phyloP scores from a whole-genome alignment of 2,888 invertebrate species.

The Kryphioiulus occultus region DNA sequence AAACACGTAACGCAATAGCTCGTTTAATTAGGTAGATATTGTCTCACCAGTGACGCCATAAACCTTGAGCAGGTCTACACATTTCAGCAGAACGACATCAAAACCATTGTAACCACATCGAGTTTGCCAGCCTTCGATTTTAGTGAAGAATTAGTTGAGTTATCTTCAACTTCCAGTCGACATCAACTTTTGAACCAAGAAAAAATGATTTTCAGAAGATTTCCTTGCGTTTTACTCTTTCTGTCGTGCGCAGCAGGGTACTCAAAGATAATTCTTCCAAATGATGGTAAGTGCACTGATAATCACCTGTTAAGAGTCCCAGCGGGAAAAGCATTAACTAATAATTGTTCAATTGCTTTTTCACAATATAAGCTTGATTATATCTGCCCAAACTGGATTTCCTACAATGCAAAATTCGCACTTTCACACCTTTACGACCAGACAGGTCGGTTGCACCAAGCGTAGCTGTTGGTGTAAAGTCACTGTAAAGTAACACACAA shows the following conservation, averaged over 20 bases:
- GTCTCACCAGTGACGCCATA: slow-evolving; percentile 2
- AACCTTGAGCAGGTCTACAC: neutral
- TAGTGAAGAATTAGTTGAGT: neutral
- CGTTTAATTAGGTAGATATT: neutral
- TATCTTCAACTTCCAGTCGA: neutral
- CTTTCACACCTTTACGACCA: neutral
- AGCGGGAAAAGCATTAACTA: neutral
- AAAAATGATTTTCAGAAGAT: neutral
- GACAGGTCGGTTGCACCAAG: too few relatives aligned
- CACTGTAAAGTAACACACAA: too few relatives aligned
- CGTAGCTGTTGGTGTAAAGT: too few relatives aligned
- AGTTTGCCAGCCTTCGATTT: neutral
- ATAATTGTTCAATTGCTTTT: too few relatives aligned
- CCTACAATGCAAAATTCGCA: neutral
- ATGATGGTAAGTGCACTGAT: neutral
- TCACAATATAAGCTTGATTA: neutral
- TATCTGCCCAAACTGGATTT: neutral
- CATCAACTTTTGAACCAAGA: neutral
- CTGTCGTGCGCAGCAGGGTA: neutral
- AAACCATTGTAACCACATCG: neutral
- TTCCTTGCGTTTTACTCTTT: neutral
- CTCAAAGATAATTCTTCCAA: neutral
- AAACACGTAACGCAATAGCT: neutral
- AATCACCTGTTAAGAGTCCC: neutral
- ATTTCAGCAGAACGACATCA: neutral